Conservation (phyloP, 2,113 vertebrate genomes). For the Colossoma macropomum region DNA sequence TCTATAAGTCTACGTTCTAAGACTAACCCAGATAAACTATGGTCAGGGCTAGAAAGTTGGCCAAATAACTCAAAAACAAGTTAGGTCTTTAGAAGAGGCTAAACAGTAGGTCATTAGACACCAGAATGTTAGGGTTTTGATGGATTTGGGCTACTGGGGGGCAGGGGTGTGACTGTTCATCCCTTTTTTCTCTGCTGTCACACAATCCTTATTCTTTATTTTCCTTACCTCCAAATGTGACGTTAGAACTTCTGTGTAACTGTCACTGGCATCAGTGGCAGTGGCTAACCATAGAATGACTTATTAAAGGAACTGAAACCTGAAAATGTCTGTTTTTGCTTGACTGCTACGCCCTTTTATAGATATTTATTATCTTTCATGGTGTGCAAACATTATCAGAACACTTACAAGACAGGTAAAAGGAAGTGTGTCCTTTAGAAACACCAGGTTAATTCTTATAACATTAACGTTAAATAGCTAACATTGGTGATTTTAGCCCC, state of each 20-base stretch:
- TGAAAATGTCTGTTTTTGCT: slow-evolving; percentile 3
- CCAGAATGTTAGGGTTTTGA: background rate
- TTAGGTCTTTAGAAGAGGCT: background rate
- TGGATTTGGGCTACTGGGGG: slow-evolving; percentile 3
- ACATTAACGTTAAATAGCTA: no score
- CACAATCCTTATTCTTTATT: slow-evolving; percentile 3
- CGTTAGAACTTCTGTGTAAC: background rate
- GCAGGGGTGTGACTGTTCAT: background rate
- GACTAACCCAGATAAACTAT: background rate
- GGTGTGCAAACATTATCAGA: background rate
- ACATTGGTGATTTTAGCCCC: no score
- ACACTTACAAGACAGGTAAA: background rate
- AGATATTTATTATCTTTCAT: background rate
- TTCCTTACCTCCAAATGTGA: slow-evolving; percentile 7
- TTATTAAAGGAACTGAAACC: background rate
- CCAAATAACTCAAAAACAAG: background rate
- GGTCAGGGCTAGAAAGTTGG: background rate
- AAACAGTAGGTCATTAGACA: background rate
- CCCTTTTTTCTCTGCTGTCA: background rate
- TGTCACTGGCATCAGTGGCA: background rate
- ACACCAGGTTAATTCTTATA: no score
- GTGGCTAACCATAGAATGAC: background rate
- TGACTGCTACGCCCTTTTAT: background rate
- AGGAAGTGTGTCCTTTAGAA: no score
- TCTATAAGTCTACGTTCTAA: background rate